A percentile compares a stretch with the other conserved stretches of the same genome.
phyloP scores from a whole-genome alignment of 1,140 invertebrate species.

The Drosophila equinoxialis region DNA sequence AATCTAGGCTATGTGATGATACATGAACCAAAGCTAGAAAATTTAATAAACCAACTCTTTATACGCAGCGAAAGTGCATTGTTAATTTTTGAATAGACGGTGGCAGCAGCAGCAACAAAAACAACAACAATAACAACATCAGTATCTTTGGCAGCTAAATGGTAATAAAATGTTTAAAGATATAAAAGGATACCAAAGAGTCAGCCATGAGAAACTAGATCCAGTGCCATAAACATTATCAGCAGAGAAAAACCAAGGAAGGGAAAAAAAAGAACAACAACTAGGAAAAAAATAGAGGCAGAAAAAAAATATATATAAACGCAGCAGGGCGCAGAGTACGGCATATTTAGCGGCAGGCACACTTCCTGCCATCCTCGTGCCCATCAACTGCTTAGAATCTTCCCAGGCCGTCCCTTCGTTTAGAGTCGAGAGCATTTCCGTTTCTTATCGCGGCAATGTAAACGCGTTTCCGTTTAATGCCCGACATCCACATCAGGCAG shows the following conservation, averaged over 20 bases:
- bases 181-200: conserved; percentile 8
- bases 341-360: conserved; percentile 71
- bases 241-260: conserved; percentile 34
- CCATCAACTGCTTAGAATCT: conserved; percentile 22
- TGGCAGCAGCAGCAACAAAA: too few species aligned
- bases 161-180: conserved; percentile 30
- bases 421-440: conserved; percentile 67
- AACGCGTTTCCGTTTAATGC: conserved; percentile 75
- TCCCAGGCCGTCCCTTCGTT: conserved; percentile 25
- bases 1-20: conserved; percentile 50
- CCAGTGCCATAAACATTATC: conserved; percentile 69
- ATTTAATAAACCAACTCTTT: conserved; percentile 54
- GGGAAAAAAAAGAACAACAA: conserved; percentile 16
- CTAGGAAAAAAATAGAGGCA: background rate
- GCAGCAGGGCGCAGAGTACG: conserved; percentile 31
- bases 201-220: conserved; percentile 33
- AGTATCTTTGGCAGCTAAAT: conserved; percentile 45
- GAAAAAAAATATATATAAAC: background rate
- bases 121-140: background rate
- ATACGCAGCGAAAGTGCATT: conserved; percentile 48
- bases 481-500: conserved; percentile 33
- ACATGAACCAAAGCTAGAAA: conserved; percentile 42
- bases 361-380: conserved; percentile 46
- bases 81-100: conserved; percentile 33
- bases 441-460: conserved; percentile 79